Evolutionary conservation across 2,797 vertebrate genomes (phyloP).

Genomic region (Macropodus opercularis): DNA sequence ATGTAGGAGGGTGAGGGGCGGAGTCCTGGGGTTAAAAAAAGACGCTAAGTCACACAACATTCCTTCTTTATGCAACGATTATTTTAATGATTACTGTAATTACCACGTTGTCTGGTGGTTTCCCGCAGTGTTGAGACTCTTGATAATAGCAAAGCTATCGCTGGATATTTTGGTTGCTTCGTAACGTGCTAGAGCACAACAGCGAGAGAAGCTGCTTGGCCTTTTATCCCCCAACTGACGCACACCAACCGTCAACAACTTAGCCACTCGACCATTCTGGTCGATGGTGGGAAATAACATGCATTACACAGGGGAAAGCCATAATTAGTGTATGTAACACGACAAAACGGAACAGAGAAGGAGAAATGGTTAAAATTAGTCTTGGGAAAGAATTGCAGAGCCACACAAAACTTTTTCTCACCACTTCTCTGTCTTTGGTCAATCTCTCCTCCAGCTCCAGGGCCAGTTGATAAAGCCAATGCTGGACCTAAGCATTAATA

Average conservation of each 20-base stretch:
- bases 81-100: conserved; percentile 21
- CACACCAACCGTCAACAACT: conserved; percentile 86
- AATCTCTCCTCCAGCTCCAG: conserved; percentile 94
- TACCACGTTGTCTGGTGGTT: conserved; percentile 91
- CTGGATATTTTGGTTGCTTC: conserved; percentile 88
- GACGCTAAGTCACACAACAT: conserved; percentile 5
- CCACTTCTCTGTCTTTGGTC: conserved; percentile 89
- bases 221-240: conserved; percentile 85
- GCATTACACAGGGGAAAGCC: background rate
- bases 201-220: conserved; percentile 85
- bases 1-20: conserved; percentile 87
- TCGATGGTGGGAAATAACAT: background rate
- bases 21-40: conserved; percentile 81
- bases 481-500: conserved; percentile 84
- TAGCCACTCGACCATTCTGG: conserved; percentile 92
- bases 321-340: background rate
- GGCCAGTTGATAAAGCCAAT: conserved; percentile 95
- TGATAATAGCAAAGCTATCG: conserved; percentile 89
- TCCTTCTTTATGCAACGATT: background rate
- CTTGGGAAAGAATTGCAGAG: background rate
- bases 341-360: background rate
- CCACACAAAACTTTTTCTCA: conserved; percentile 63
- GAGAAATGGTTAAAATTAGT: background rate
- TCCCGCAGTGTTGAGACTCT: conserved; percentile 88
- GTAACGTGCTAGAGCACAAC: conserved; percentile 88